Conservation (phyloP, 1,140 invertebrate species). For the Habropoda laboriosa region DNA sequence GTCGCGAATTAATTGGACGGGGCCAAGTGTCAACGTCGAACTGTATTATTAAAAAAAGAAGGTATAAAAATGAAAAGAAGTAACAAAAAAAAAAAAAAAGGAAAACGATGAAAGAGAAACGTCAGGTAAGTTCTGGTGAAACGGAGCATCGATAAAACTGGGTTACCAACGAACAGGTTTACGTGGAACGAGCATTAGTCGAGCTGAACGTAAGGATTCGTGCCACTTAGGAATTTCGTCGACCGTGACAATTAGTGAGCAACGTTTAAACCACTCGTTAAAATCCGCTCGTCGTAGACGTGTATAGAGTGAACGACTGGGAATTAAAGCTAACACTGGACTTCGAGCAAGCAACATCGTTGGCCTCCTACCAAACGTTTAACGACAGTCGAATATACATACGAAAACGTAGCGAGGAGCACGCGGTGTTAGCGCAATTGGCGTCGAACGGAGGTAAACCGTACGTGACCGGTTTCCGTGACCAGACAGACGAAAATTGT, state of each 20-base stretch:
- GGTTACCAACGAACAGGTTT: not conserved
- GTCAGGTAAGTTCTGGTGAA: not conserved
- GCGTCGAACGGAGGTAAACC: constrained; percentile 11
- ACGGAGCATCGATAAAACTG: not conserved
- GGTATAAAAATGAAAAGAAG: not conserved
- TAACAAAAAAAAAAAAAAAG: not conserved
- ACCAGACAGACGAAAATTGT: constrained; percentile 25
- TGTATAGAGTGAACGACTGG: not conserved
- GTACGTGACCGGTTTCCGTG: constrained; percentile 50
- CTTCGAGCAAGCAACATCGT: constrained; percentile 36
- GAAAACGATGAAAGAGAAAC: not conserved
- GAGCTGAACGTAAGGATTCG: constrained; percentile 4
- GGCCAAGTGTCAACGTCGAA: not conserved
- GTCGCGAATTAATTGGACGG: constrained; percentile 25
- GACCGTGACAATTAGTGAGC: constrained; percentile 42
- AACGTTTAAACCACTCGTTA: constrained; percentile 31
- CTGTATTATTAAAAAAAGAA: not conserved
- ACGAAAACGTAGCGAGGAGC: not conserved
- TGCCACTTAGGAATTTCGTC: constrained; percentile 18
- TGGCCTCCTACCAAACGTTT: constrained; percentile 59
- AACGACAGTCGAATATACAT: constrained; percentile 34
- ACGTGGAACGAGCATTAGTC: not conserved
- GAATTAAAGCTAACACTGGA: constrained; percentile 22
- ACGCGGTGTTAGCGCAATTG: not conserved
- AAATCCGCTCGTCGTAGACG: constrained; percentile 15